These are phyloP conservation scores for Hyperoplus lanceolatus DNA, from an alignment of 2,797 vertebrate species.

Conservation along the genomic window DNA sequence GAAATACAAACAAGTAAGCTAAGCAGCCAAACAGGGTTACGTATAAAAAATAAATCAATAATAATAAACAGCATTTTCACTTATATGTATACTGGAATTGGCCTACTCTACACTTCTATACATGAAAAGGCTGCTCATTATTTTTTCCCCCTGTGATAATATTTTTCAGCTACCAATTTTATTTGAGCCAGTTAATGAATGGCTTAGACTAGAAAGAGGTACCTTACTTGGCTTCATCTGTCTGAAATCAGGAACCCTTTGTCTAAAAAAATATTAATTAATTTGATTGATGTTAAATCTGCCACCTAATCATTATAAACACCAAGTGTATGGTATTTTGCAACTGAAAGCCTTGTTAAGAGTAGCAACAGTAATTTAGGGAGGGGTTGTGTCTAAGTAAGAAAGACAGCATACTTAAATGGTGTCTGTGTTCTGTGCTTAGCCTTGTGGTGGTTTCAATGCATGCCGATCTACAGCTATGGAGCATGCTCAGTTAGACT, in stretches of 20 bases:
- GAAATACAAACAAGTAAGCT: too few relatives aligned
- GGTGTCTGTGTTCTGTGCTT: constrained; percentile 19
- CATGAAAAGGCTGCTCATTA: not conserved
- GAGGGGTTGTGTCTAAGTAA: not conserved
- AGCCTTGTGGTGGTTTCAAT: constrained; percentile 60
- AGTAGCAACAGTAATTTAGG: too few relatives aligned
- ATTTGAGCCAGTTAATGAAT: too few relatives aligned
- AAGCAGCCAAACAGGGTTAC: not conserved
- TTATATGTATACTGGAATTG: not conserved
- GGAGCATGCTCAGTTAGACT: constrained; percentile 73
- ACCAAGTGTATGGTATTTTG: not conserved
- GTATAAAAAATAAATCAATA: too few relatives aligned
- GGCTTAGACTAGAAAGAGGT: not conserved
- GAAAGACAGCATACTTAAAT: not conserved
- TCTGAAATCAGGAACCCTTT: not conserved
- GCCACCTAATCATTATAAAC: not conserved
- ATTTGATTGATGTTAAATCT: not conserved
- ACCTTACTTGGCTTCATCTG: not conserved
- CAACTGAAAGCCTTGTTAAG: not conserved
- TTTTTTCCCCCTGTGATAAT: not conserved
- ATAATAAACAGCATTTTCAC: not conserved
- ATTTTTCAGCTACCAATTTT: not conserved
- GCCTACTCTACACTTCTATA: not conserved
- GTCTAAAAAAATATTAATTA: not conserved
- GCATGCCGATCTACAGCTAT: constrained; percentile 58